A percentile compares a stretch with the other conserved stretches of the same genome.
phyloP scores from a whole-genome alignment of 2,113 vertebrate species.

The Columbina picui region DNA sequence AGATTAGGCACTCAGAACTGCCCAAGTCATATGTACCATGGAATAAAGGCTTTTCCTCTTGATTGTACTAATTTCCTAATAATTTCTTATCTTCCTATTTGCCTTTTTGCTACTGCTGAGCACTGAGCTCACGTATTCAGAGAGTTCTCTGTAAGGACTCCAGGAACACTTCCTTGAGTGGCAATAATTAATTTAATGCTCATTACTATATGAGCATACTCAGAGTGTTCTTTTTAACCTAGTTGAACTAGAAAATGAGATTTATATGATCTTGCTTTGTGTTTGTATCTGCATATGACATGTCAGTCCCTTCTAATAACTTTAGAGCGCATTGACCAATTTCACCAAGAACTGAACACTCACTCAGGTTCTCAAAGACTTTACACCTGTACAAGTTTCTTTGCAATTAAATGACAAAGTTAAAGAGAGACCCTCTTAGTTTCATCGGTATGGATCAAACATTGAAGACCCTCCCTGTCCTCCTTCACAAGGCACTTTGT shows the following conservation, averaged over 20 bases:
- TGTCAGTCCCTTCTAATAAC: background rate
- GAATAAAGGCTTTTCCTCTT: background rate
- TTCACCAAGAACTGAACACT: background rate
- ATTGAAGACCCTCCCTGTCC: background rate
- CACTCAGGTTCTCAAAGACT: background rate
- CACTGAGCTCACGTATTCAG: background rate
- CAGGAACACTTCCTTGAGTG: background rate
- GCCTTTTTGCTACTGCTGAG: background rate
- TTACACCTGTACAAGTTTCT: background rate
- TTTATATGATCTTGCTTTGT: background rate
- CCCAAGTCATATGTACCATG: background rate
- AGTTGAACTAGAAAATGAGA: slow-evolving; percentile 18
- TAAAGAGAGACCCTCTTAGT: background rate
- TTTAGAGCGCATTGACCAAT: background rate
- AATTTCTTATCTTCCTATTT: background rate
- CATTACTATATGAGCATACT: background rate
- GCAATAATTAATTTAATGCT: background rate
- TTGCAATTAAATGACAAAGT: background rate
- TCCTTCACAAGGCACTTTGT: background rate
- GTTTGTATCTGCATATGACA: background rate
- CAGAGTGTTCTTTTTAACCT: background rate
- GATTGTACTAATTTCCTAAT: background rate
- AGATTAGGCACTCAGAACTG: background rate
- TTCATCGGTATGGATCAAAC: background rate
- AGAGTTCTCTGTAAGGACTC: background rate